phyloP scores from a whole-genome alignment of 2,113 vertebrate species.

The Camelus dromedarius region DNA sequence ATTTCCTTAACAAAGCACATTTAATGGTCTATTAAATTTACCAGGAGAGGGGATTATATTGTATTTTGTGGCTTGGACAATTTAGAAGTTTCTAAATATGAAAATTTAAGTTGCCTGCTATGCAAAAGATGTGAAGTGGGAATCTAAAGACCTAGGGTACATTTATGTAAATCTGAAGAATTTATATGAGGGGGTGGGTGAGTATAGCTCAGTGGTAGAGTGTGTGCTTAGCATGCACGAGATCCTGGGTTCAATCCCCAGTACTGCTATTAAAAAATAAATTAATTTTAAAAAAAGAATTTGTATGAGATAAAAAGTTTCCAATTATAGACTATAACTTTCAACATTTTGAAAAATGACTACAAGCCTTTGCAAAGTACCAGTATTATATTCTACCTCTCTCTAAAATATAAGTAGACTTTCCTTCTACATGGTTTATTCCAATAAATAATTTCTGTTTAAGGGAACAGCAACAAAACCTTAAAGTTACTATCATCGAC shows the following conservation, averaged over 20 bases:
- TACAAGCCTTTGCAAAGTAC: neutral
- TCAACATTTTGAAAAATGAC: conserved; percentile 12
- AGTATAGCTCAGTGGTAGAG: no score
- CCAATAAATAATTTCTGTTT: neutral
- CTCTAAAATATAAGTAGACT: neutral
- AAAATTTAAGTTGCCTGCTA: neutral
- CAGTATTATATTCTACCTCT: neutral
- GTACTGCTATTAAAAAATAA: no score
- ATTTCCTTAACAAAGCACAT: neutral
- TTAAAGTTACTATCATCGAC: neutral
- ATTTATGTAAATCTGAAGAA: neutral
- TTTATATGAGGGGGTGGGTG: no score
- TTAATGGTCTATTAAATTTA: conserved; percentile 21
- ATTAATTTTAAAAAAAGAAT: neutral
- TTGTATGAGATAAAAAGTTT: neutral
- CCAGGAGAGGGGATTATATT: neutral
- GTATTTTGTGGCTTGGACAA: neutral
- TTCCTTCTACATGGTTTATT: neutral
- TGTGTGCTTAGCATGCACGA: no score
- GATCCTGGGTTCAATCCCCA: no score
- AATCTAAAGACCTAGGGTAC: neutral
- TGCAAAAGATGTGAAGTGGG: neutral
- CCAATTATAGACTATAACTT: neutral
- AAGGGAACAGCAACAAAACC: neutral
- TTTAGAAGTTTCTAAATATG: neutral